These are phyloP conservation scores for Rhagologus leucostigma DNA, from an alignment of 2,113 vertebrate species.

Conservation along the genomic window DNA sequence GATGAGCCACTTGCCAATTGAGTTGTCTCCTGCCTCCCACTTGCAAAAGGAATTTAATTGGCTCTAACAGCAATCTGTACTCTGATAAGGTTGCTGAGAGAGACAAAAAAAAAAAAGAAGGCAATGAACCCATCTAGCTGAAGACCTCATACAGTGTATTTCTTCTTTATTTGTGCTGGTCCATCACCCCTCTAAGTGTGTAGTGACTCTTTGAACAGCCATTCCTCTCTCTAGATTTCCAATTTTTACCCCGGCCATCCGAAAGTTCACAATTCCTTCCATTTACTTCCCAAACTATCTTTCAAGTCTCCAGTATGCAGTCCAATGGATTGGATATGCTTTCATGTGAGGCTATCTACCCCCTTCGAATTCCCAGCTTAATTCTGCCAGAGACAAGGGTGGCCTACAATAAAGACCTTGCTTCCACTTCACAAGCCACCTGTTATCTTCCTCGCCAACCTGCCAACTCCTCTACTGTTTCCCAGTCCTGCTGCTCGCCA, in stretches of 20 bases:
- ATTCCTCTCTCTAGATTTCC: neutral
- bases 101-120: neutral
- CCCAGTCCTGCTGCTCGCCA: slow-evolving; percentile 57
- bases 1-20: slow-evolving; percentile 10
- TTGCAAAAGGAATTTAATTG: slow-evolving; percentile 4
- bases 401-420: slow-evolving; percentile 48
- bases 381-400: neutral
- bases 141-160: neutral
- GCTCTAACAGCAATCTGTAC: neutral
- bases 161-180: neutral
- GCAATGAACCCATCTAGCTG: neutral
- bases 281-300: neutral
- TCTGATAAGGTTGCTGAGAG: neutral
- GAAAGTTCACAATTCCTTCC: neutral
- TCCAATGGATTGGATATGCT: neutral
- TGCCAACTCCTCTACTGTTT: slow-evolving; percentile 53
- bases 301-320: neutral
- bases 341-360: neutral
- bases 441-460: slow-evolving; percentile 43
- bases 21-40: neutral
- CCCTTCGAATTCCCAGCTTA: neutral
- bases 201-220: accelerated
- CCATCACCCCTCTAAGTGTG: neutral
- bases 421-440: slow-evolving; percentile 61
- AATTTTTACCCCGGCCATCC: neutral